These are phyloP conservation scores for Goniozus legneri DNA, from an alignment of 1,140 invertebrate genomes.

Conservation along the genomic window DNA sequence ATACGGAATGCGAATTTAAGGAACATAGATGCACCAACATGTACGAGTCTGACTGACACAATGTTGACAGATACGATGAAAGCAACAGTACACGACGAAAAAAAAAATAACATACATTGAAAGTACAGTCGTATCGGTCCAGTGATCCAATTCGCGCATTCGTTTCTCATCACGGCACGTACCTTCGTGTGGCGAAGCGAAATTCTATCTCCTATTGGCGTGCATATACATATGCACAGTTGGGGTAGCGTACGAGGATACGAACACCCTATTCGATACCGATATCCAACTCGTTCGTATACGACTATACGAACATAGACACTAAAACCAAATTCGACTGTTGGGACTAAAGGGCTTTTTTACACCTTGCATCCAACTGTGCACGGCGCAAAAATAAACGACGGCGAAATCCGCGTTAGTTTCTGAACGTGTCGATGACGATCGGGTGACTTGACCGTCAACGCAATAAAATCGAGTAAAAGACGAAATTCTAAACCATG, in stretches of 20 bases:
- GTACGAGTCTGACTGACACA: no score
- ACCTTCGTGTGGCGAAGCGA: constrained; percentile 20
- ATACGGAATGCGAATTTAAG: no score
- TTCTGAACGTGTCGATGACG: background rate
- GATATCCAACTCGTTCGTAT: constrained; percentile 14
- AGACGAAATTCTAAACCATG: background rate
- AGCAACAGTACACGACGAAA: no score
- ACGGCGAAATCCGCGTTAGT: constrained; percentile 1
- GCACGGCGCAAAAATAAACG: constrained; percentile 23
- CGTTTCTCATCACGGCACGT: constrained; percentile 14
- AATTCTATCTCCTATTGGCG: constrained; percentile 31
- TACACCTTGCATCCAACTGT: constrained; percentile 27
- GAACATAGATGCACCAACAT: no score
- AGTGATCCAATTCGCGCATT: constrained; percentile 28
- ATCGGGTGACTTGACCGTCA: background rate
- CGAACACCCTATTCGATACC: constrained; percentile 23
- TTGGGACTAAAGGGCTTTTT: constrained; percentile 25
- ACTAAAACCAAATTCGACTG: constrained; percentile 28
- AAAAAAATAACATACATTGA: constrained; percentile 8
- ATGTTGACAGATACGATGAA: no score
- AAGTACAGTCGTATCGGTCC: constrained; percentile 24
- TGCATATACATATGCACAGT: constrained; percentile 3
- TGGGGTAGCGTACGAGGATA: constrained; percentile 17
- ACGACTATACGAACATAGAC: background rate
- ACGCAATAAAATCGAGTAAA: background rate